Evolutionary conservation across 2,113 vertebrate species (phyloP).

Genomic region (Corynorhinus townsendii): DNA sequence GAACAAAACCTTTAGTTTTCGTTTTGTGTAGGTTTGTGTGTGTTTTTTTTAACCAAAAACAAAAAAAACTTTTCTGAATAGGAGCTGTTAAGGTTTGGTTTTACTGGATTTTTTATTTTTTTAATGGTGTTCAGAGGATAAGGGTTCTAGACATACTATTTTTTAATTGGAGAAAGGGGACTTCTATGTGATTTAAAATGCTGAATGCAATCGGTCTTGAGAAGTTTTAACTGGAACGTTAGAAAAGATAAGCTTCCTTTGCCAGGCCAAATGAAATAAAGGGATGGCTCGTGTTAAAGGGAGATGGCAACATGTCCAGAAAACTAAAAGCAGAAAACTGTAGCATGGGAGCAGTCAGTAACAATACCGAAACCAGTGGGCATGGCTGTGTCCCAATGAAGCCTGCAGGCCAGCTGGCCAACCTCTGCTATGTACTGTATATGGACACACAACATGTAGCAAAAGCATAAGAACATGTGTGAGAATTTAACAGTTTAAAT

Average conservation of each 20-base stretch:
- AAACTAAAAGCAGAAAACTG: background rate
- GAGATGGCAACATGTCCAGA: background rate
- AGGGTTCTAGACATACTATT: background rate
- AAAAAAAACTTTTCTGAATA: background rate
- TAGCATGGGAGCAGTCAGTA: background rate
- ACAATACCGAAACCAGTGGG: background rate
- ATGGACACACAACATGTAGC: background rate
- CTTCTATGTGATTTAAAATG: background rate
- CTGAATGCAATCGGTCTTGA: background rate
- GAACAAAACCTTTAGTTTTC: background rate
- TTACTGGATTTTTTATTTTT: background rate
- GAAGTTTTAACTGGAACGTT: background rate
- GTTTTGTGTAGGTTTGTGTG: background rate
- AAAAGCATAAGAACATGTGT: background rate
- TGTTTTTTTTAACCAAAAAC: background rate
- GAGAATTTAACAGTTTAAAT: background rate
- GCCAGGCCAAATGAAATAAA: background rate
- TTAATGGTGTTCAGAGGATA: background rate
- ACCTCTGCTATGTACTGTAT: background rate
- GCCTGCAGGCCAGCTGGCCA: background rate
- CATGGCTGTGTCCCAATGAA: background rate
- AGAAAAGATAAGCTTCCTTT: background rate
- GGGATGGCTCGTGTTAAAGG: background rate
- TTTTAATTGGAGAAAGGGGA: constrained; percentile 3
- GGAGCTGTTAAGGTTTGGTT: background rate